Evolutionary conservation across 2,113 vertebrate genomes (phyloP), one percentile per base, ranked within the genome.

Genomic region (Tragelaphus scriptus): DNA sequence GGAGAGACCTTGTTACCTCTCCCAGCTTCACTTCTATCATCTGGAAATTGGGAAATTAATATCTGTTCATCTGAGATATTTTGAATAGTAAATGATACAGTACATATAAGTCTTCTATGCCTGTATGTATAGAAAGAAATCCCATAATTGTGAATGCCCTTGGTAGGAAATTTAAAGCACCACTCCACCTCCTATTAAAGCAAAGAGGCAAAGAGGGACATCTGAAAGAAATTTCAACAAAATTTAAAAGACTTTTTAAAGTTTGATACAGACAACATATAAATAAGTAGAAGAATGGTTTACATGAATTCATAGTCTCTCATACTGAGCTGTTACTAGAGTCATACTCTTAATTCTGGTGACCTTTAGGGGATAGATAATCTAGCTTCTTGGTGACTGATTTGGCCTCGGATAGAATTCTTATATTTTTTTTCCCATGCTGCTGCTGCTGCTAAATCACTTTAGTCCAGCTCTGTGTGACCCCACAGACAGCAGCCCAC

Each of bases 231-330:
- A 77, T 61, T 75, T 84, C n/a, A 95, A 19, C 40, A 84, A 13
- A 77, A 56, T 91, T 47, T 61, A 85, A 88, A 93, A 51, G 51
- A 59, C 4, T 63, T 96, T 92, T 55, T 17, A 44, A 53, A 44
- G 40, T 63, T 53, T 90, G 63, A 44, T 95, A 59, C 6, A 14
- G 25, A 82, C 13, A 89, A 77, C 65, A 68, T 84, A 40, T 44
- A 80, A 92, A 7, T 85, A 56, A 49, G 6, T 51, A 58, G 49
- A 81, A 68, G 63, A 30, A 10, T 7, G 8, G 30, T 86, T 92
- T n/a, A 53, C 68, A 28, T 51, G 44, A 88, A 28, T 80, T 95
- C 58, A 49, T n/a, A 47, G 71, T 53, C n/a, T 71, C 21, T 49
- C 2, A 23, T 65, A 11, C n/a, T 63, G 28, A 80, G 6, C 15